phyloP scores from a whole-genome alignment of 2,797 vertebrate genomes.

The Staurois parvus region DNA sequence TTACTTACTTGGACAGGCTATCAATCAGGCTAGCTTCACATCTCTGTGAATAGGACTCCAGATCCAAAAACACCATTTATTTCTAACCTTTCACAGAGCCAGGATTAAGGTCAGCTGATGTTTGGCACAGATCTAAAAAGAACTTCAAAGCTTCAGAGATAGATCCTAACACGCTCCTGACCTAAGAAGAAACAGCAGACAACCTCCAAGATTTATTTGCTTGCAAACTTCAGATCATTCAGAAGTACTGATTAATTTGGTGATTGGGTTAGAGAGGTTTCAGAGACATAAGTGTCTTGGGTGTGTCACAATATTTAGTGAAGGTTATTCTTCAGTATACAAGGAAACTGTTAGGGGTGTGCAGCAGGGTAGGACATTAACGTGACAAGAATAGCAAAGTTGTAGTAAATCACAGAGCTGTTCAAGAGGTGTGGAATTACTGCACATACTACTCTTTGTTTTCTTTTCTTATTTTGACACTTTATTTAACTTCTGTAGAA shows the following conservation, averaged over 20 bases:
- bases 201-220: conserved; percentile 55
- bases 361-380: conserved; percentile 5
- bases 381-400: conserved; percentile 28
- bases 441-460: conserved; percentile 43
- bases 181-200: conserved; percentile 65
- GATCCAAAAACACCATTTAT: conserved; percentile 60
- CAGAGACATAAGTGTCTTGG: conserved; percentile 36
- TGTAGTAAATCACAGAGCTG: conserved; percentile 51
- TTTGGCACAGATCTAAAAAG: conserved; percentile 71
- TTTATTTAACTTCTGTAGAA: conserved; percentile 18
- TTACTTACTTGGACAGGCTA: conserved; percentile 62
- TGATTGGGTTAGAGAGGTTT: conserved; percentile 36
- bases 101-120: conserved; percentile 67
- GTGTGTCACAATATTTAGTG: conserved; percentile 13
- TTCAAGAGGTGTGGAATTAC: conserved; percentile 49
- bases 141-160: conserved; percentile 77
- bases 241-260: conserved; percentile 55
- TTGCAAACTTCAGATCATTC: conserved; percentile 52
- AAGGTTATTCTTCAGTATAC: conserved; percentile 3
- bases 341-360: conserved; percentile 21
- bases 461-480: conserved; percentile 47
- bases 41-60: conserved; percentile 38
- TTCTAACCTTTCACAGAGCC: conserved; percentile 64
- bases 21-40: conserved; percentile 36
- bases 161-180: conserved; percentile 65